Percentiles rank a stretch among this genome's conserved stretches.
phyloP scores from a whole-genome alignment of 1,140 invertebrate species.

The Drosophila varians region DNA sequence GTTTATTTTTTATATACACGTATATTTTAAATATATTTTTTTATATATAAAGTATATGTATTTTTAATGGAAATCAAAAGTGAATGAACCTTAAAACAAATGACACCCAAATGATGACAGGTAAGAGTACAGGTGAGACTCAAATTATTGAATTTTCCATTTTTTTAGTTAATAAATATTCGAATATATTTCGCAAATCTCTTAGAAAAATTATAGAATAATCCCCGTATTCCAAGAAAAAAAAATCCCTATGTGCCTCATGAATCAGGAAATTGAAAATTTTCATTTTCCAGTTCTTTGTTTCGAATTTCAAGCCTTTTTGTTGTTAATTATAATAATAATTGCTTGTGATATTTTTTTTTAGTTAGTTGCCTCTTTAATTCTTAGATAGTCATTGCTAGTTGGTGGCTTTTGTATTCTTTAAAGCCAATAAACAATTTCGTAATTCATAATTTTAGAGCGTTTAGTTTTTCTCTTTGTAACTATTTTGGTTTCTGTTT shows the following conservation, averaged over 20 bases:
- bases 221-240: not conserved
- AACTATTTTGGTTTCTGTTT: not conserved
- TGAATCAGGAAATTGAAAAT: conserved; percentile 12
- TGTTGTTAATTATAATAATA: conserved; percentile 21
- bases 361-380: conserved; percentile 4
- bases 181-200: not conserved
- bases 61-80: conserved; percentile 22
- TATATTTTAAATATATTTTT: not conserved
- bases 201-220: not conserved
- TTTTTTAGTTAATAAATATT: not conserved
- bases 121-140: not conserved
- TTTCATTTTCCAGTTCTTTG: conserved; percentile 17
- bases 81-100: conserved; percentile 6
- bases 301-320: conserved; percentile 10
- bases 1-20: no score
- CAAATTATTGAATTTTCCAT: not conserved
- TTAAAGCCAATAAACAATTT: conserved; percentile 63
- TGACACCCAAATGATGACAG: conserved; percentile 18
- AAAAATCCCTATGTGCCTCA: not conserved
- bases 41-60: not conserved
- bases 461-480: conserved; percentile 39
- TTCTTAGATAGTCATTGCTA: conserved; percentile 50
- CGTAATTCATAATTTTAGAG: conserved; percentile 32
- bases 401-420: conserved; percentile 16
- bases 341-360: conserved; percentile 26